Evolutionary conservation across 2,113 vertebrate genomes (phyloP), one percentile per base, ranked within the genome.

Genomic region (Zapornia atra): DNA sequence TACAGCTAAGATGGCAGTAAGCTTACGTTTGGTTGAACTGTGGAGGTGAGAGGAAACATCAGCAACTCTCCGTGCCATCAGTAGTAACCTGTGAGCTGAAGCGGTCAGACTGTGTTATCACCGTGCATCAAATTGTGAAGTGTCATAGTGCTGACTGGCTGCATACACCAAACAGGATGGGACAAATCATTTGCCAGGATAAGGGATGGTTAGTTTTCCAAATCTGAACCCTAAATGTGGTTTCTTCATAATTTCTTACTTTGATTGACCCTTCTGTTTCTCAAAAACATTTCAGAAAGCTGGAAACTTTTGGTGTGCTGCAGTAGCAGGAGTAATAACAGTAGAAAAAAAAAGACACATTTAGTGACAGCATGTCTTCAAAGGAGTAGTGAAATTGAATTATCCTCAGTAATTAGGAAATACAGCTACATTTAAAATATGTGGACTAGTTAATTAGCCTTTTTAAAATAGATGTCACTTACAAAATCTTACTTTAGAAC

Each of bases 111-210:
- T 80, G 68, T 66, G 65, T 46, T 33, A 34, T 38, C 79, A 31
- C 48, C 11, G 0, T 60, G 48, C 0, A 1, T 72, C 56, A 22
- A 9, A 31, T 1, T 48, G 44, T 51, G 3, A 12, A 2, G 31
- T 34, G 73, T 85, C 73, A n/a, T 88, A 4, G 29, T 65, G 65
- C 82, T 64, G 29, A 9, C 60, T 48, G 86, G 86, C 80, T 93
- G 88, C 54, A 46, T 88, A 82, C 91, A 82, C 95, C 63, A 54
- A 42, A 54, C 72, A 71, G 89, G 91, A 88, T 94, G 95, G 91
- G 96, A 95, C 91, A 95, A 90, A 93, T 93, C 79, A 22, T 81
- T 51, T 93, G 76, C 78, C 68, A 70, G 38, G 26, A 44, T 29
- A 68, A 59, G 87, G 46, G 34, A 33, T 26, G 24, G 10, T 12